Conservation (phyloP, 1,140 invertebrate species). For the Reticulitermes speratus region DNA sequence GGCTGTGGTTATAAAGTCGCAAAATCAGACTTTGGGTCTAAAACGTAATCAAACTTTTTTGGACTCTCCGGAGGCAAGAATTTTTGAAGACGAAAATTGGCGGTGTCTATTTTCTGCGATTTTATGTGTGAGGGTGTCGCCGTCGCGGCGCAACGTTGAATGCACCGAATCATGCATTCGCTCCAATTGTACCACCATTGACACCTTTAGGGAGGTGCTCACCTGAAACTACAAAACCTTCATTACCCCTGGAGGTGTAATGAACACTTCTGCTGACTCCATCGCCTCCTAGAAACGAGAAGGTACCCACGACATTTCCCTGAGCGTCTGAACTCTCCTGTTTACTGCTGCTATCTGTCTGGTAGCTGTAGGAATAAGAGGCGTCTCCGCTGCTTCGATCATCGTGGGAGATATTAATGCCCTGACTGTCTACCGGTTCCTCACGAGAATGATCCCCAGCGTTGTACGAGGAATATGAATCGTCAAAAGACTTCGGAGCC, state of each 20-base stretch:
- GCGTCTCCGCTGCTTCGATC: slow-evolving; percentile 32
- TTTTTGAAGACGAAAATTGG: neutral
- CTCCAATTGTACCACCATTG: no score
- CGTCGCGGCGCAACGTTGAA: neutral
- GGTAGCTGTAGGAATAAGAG: slow-evolving; percentile 41
- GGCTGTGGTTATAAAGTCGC: neutral
- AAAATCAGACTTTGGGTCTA: slow-evolving; percentile 15
- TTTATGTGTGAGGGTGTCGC: neutral
- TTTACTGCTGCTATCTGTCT: slow-evolving; percentile 36
- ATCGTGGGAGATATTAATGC: slow-evolving; percentile 32
- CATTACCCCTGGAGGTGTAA: slow-evolving; percentile 37
- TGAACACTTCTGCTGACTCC: slow-evolving; percentile 37
- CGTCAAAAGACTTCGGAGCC: slow-evolving; percentile 25
- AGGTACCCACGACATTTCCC: slow-evolving; percentile 41
- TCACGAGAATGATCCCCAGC: slow-evolving; percentile 37
- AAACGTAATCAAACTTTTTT: slow-evolving; percentile 21
- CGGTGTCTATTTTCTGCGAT: neutral
- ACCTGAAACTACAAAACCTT: slow-evolving; percentile 39
- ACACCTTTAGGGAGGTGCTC: neutral
- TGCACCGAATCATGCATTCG: neutral
- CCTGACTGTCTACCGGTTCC: slow-evolving; percentile 37
- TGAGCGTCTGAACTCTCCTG: slow-evolving; percentile 38
- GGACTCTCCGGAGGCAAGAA: slow-evolving; percentile 25
- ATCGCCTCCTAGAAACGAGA: slow-evolving; percentile 39
- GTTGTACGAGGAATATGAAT: slow-evolving; percentile 39